Evolutionary conservation across 2,888 invertebrate species (phyloP).

Genomic region (Ecliptopera silaceata): DNA sequence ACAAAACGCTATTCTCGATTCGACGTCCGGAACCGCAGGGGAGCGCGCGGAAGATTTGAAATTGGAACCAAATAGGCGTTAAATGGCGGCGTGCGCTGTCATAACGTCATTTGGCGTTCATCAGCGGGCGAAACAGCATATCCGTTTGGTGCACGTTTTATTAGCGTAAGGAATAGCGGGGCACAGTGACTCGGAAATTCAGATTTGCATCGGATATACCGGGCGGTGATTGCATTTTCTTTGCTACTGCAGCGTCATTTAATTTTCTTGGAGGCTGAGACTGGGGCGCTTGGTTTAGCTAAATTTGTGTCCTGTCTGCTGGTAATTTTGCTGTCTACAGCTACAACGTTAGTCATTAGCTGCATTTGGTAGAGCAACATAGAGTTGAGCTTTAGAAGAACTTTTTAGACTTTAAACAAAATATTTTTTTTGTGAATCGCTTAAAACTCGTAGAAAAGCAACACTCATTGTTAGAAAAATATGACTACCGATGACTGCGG

Average conservation of each 20-base stretch:
- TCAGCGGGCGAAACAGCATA: conserved; percentile 81
- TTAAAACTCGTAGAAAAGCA: too few relatives aligned
- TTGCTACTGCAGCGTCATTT: conserved; percentile 77
- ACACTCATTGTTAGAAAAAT: too few relatives aligned
- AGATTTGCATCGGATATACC: conserved; percentile 78
- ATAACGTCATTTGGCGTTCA: conserved; percentile 83
- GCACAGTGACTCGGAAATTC: conserved; percentile 79
- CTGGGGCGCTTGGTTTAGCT: conserved; percentile 57
- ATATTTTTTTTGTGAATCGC: too few relatives aligned
- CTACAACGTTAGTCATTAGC: conserved; percentile 37
- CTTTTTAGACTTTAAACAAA: too few relatives aligned
- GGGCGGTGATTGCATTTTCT: conserved; percentile 81
- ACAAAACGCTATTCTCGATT: conserved; percentile 75
- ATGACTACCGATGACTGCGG: too few relatives aligned
- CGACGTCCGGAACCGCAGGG: conserved; percentile 76
- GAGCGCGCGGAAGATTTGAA: conserved; percentile 82
- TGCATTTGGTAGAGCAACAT: conserved; percentile 7
- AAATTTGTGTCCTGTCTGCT: conserved; percentile 61
- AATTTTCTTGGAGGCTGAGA: conserved; percentile 66
- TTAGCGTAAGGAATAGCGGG: conserved; percentile 82
- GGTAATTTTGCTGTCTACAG: conserved; percentile 45
- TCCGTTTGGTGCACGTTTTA: conserved; percentile 81
- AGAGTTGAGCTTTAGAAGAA: background rate
- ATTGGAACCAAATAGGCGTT: conserved; percentile 87
- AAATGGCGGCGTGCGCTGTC: conserved; percentile 84